A percentile compares a stretch with the other conserved stretches of the same genome.
Evolutionary conservation across 1,140 invertebrate species (phyloP).

Genomic region (Dendrolimus kikuchii): DNA sequence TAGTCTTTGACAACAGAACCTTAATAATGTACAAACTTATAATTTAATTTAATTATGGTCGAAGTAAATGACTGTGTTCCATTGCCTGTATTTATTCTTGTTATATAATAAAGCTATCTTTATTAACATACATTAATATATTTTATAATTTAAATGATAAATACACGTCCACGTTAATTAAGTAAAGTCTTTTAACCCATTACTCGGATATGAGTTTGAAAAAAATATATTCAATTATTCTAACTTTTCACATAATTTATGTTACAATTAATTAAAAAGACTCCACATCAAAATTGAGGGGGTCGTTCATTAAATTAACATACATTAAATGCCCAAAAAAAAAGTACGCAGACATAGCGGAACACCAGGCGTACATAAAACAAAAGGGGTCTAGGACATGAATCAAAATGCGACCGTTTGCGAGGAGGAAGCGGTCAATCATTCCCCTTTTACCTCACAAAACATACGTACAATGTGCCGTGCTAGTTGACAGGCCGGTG

Average conservation of each 20-base stretch:
- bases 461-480: constrained; percentile 19
- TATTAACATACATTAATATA: too few species aligned
- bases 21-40: too few species aligned
- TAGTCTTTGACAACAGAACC: too few species aligned
- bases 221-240: too few species aligned
- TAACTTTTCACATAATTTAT: neutral
- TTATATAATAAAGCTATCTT: too few species aligned
- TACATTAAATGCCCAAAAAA: constrained; percentile 22
- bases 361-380: constrained; percentile 41
- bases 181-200: too few species aligned
- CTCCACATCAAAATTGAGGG: constrained; percentile 5
- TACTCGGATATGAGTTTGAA: too few species aligned
- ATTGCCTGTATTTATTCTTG: too few species aligned
- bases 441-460: constrained; percentile 31
- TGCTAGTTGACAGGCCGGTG: constrained; percentile 16
- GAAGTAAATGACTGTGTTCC: too few species aligned
- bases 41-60: too few species aligned
- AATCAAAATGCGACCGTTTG: constrained; percentile 45
- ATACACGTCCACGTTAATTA: too few species aligned
- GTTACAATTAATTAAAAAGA: constrained; percentile 1
- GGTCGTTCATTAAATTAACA: constrained; percentile 21
- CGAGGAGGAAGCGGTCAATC: constrained; percentile 55
- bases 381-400: constrained; percentile 38
- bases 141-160: too few species aligned
- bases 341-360: constrained; percentile 12